A percentile compares a stretch with the other conserved stretches of the same genome.
Conservation (phyloP, 2,888 invertebrate genomes). For the Phragmatobia fuliginosa region DNA sequence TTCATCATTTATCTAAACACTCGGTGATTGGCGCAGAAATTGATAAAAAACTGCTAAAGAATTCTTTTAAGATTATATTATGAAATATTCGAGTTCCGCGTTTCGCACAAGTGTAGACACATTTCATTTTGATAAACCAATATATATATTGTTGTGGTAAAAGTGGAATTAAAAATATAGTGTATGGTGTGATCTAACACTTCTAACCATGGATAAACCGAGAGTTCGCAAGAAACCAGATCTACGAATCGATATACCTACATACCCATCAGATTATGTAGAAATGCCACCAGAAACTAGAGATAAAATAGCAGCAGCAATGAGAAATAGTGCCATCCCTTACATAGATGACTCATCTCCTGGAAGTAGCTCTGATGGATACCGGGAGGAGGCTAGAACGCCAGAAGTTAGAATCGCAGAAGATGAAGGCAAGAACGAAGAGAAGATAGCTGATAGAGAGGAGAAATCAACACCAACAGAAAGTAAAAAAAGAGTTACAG, state of each 20-base stretch:
- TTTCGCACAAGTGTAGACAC: conserved; percentile 27
- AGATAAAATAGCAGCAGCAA: conserved; percentile 60
- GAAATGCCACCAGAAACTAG: conserved; percentile 75
- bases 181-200: conserved; percentile 1
- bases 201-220: neutral
- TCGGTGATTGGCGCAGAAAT: conserved; percentile 60
- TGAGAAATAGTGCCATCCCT: conserved; percentile 35
- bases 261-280: conserved; percentile 76
- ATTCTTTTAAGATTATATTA: conserved; percentile 59
- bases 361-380: conserved; percentile 16
- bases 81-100: conserved; percentile 47
- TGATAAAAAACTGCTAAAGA: conserved; percentile 67
- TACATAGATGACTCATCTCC: conserved; percentile 19
- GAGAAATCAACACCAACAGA: conserved; percentile 55
- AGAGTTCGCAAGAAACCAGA: conserved; percentile 74
- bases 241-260: conserved; percentile 71
- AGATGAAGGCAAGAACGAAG: conserved; percentile 23
- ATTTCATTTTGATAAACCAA: conserved; percentile 1
- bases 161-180: too few relatives aligned
- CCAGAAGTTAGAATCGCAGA: conserved; percentile 74
- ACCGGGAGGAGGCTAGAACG: conserved; percentile 59
- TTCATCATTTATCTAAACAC: conserved; percentile 36
- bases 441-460: conserved; percentile 28
- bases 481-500: conserved; percentile 77
- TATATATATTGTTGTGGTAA: too few relatives aligned